Percentiles rank a stretch among this genome's conserved stretches.
These are phyloP conservation scores for Zygaena filipendulae DNA, from an alignment of 2,888 invertebrate genomes.

Conservation along the genomic window DNA sequence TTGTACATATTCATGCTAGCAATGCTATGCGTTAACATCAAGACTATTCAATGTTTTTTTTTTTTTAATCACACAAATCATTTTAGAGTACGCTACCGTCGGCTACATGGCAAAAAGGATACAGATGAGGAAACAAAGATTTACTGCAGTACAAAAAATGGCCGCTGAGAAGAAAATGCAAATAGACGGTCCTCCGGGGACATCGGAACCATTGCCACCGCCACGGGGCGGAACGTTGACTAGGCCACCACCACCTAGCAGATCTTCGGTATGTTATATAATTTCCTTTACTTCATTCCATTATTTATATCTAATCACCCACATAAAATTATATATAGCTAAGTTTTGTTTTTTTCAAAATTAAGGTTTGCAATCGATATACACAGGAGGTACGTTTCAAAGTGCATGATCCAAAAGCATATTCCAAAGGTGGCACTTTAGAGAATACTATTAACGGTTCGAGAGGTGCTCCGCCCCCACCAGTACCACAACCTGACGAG, in stretches of 20 bases:
- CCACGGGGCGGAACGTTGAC: conserved; percentile 75
- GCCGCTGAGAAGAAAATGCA: conserved; percentile 90
- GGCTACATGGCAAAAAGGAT: conserved; percentile 98
- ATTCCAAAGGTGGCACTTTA: conserved; percentile 88
- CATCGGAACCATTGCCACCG: conserved; percentile 68
- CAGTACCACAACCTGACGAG: conserved; percentile 32
- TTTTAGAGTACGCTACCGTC: conserved; percentile 95
- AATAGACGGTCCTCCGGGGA: conserved; percentile 78
- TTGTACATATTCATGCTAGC: no score
- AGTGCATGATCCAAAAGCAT: conserved; percentile 92
- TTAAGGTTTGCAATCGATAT: conserved; percentile 23
- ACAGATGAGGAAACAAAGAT: conserved; percentile 94
- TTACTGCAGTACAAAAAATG: conserved; percentile 89
- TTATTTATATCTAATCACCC: no score
- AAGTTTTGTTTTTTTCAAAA: conserved; percentile 4
- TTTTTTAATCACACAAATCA: no score
- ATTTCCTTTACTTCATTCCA: no score
- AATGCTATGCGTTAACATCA: no score
- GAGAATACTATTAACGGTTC: conserved; percentile 91
- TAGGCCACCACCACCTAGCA: conserved; percentile 49
- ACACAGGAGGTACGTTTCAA: conserved; percentile 92
- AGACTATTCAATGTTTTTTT: no score
- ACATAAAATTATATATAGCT: no score
- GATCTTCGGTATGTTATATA: conserved; percentile 52
- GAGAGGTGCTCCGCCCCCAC: conserved; percentile 58